Evolutionary conservation across 2,113 vertebrate genomes (phyloP), one percentile per base, ranked within the genome.

Genomic region (Typhlomys cinereus): DNA sequence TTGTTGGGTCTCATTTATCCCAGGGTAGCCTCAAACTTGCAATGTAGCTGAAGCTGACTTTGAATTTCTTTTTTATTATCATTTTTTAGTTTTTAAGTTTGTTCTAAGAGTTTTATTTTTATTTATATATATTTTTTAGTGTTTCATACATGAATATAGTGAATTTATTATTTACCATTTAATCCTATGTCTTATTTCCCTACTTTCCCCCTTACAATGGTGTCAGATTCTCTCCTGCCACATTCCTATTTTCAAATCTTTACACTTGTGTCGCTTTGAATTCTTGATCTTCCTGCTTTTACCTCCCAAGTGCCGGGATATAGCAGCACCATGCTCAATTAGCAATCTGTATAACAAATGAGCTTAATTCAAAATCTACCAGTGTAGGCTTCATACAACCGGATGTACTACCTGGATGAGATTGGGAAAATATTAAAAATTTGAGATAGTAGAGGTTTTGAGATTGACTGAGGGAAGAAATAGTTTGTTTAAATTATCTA

Each of bases 381-480:
- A 34, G 21, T 48, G 17, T 27, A 61, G 48, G 70, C 74, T 7
- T 84, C 27, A 90, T n/a, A 29, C 54, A 74, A n/a, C 48, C n/a
- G 61, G 15, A 39, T 46, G 36, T 5, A 48, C 66, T 59, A 64
- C 27, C 85, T 80, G 27, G 36, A 15, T 87, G 36, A 52, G 74
- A 50, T 61, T 87, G 34, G 46, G 46, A 3, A 89, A 69, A 84
- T 57, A 84, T 79, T 83, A 62, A 73, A 92, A 79, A 92, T 46
- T 8, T 34, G 18, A 64, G 41, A 79, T 52, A 76, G n/a, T 57
- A 59, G 4, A 82, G 41, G 36, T 73, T 84, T 93, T 44, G 46
- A 75, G 6, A 4, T 34, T 64, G 46, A 12, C 10, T 66, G 71
- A 48, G 36, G 80, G 21, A 7, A 29, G 57, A 89, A 85, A 10